phyloP scores from a whole-genome alignment of 2,797 vertebrate genomes.

The Streptopelia turtur region DNA sequence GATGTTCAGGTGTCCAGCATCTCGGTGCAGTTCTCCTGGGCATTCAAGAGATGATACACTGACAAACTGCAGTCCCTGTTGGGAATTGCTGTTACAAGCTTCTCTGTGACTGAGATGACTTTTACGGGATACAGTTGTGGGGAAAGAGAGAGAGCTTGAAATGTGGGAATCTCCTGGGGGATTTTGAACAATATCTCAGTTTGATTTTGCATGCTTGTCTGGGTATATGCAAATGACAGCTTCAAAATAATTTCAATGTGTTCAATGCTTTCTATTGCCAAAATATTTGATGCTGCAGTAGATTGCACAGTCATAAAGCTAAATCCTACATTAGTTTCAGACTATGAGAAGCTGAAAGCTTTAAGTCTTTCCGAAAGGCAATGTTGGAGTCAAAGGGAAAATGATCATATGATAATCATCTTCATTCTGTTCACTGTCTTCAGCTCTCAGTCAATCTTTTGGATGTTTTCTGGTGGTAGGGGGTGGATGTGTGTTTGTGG shows the following conservation, averaged over 20 bases:
- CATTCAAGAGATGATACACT: fast-evolving
- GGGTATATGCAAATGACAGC: slow-evolving; percentile 4
- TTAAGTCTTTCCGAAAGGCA: slow-evolving; percentile 3
- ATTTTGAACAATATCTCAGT: slow-evolving; percentile 11
- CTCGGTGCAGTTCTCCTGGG: background rate
- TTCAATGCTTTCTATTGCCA: background rate
- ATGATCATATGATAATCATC: background rate
- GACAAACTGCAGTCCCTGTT: background rate
- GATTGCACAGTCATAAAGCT: background rate
- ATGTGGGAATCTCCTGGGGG: background rate
- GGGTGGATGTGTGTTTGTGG: background rate
- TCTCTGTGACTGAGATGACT: background rate
- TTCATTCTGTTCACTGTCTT: background rate
- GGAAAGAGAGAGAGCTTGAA: background rate
- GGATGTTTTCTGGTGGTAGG: background rate
- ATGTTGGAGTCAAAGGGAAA: background rate
- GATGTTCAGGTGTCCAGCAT: background rate
- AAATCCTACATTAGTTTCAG: slow-evolving; percentile 5
- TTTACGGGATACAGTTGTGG: background rate
- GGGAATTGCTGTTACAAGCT: background rate
- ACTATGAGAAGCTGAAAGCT: background rate
- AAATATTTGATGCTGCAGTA: slow-evolving; percentile 5
- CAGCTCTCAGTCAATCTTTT: background rate
- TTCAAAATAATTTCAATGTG: background rate
- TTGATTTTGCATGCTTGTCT: slow-evolving; percentile 33